These are phyloP conservation scores for Schrankia costaestrigalis DNA, from an alignment of 2,888 invertebrate species.

Conservation along the genomic window DNA sequence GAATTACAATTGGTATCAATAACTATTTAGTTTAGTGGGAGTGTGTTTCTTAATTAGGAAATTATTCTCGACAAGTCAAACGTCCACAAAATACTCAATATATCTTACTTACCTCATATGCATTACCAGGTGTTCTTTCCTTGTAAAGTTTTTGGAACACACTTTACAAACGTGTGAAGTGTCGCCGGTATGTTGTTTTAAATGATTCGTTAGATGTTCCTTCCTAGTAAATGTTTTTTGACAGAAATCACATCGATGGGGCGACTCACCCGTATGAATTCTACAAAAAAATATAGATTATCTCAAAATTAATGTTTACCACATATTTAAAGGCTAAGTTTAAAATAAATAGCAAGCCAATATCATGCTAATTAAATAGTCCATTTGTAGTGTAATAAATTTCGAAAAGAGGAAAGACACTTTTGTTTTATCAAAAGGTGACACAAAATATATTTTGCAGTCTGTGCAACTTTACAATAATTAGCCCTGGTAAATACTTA, in stretches of 20 bases:
- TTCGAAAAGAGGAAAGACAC: too few relatives aligned
- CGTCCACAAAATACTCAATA: too few relatives aligned
- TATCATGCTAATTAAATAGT: too few relatives aligned
- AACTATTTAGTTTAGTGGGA: background rate
- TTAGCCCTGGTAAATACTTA: too few relatives aligned
- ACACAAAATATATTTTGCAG: too few relatives aligned
- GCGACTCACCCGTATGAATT: conserved; percentile 85
- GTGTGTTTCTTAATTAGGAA: too few relatives aligned
- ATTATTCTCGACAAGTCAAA: too few relatives aligned
- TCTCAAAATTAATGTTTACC: background rate
- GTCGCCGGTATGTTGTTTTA: conserved; percentile 86
- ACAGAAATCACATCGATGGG: conserved; percentile 86
- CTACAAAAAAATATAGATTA: conserved; percentile 32
- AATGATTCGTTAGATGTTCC: conserved; percentile 84
- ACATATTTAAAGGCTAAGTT: too few relatives aligned
- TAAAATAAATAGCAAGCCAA: too few relatives aligned
- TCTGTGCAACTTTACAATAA: too few relatives aligned
- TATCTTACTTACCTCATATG: conserved; percentile 83
- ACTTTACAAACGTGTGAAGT: conserved; percentile 87
- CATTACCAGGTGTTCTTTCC: conserved; percentile 87
- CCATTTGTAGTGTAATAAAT: too few relatives aligned
- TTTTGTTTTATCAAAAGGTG: too few relatives aligned
- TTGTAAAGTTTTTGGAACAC: conserved; percentile 86
- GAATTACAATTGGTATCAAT: background rate
- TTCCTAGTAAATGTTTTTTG: conserved; percentile 87